phyloP scores from a whole-genome alignment of 2,113 vertebrate genomes.

The Tursiops truncatus region DNA sequence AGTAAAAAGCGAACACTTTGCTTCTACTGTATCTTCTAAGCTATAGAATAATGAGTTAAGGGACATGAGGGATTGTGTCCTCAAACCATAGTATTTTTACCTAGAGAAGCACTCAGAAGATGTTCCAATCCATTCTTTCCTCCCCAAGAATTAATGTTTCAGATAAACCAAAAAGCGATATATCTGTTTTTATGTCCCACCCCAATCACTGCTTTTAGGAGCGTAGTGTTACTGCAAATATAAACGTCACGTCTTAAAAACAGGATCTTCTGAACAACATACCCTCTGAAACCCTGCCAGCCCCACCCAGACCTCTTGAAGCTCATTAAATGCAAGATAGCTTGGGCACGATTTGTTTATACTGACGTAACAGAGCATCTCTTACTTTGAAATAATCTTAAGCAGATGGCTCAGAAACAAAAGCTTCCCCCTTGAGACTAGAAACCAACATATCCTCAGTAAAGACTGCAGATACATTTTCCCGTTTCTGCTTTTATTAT shows the following conservation, averaged over 20 bases:
- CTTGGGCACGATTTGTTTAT: not conserved
- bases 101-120: not conserved
- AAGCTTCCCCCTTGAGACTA: not conserved
- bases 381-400: constrained; percentile 11
- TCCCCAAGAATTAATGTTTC: not conserved
- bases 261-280: not conserved
- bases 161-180: not conserved
- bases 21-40: not conserved
- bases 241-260: not conserved
- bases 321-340: not conserved
- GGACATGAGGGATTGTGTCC: not conserved
- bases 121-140: not conserved
- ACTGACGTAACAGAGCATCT: not conserved
- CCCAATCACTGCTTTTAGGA: not conserved
- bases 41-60: constrained; percentile 6
- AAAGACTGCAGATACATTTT: not conserved
- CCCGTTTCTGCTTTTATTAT: constrained; percentile 7
- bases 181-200: not conserved
- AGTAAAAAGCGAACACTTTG: not conserved
- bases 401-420: not conserved
- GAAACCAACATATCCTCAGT: not conserved
- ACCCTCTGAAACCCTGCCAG: not conserved
- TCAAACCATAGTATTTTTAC: not conserved
- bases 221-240: not conserved
- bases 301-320: not conserved